phyloP scores from a whole-genome alignment of 2,888 invertebrate genomes.

The Ochropacha duplaris region DNA sequence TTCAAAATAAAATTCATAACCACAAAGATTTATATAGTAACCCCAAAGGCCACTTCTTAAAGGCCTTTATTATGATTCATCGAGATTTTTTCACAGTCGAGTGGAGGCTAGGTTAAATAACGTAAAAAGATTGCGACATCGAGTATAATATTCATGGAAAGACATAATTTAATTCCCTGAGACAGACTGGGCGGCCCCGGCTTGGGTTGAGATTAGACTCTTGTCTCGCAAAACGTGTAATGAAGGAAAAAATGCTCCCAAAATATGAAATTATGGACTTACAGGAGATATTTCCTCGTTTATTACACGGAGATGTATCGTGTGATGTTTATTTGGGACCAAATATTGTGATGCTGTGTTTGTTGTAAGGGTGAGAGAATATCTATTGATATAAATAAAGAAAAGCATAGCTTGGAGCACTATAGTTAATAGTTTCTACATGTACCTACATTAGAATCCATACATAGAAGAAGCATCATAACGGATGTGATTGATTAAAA shows the following conservation, averaged over 20 bases:
- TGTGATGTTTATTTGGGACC: conserved; percentile 12
- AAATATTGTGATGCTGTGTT: conserved; percentile 13
- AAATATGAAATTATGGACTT: conserved; percentile 72
- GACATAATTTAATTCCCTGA: conserved; percentile 74
- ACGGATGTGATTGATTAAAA: not conserved
- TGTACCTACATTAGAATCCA: too few species aligned
- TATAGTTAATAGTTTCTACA: too few species aligned
- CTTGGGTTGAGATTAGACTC: conserved; percentile 63
- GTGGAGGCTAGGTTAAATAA: conserved; percentile 50
- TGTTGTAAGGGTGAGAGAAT: not conserved
- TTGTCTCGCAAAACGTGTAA: conserved; percentile 70
- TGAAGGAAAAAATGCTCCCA: conserved; percentile 61
- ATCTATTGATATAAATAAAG: not conserved
- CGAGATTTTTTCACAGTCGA: conserved; percentile 51
- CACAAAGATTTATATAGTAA: not conserved
- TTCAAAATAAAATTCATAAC: not conserved
- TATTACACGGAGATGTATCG: conserved; percentile 26
- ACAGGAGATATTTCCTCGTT: conserved; percentile 56
- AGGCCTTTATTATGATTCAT: conserved; percentile 52
- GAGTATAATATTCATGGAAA: conserved; percentile 81
- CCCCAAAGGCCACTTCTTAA: conserved; percentile 8
- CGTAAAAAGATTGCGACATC: conserved; percentile 68
- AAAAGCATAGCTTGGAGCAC: too few species aligned
- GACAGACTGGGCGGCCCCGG: conserved; percentile 56
- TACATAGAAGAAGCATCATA: not conserved